Conservation (phyloP, 2,888 invertebrate species). For the Chrysina gloriosa region DNA sequence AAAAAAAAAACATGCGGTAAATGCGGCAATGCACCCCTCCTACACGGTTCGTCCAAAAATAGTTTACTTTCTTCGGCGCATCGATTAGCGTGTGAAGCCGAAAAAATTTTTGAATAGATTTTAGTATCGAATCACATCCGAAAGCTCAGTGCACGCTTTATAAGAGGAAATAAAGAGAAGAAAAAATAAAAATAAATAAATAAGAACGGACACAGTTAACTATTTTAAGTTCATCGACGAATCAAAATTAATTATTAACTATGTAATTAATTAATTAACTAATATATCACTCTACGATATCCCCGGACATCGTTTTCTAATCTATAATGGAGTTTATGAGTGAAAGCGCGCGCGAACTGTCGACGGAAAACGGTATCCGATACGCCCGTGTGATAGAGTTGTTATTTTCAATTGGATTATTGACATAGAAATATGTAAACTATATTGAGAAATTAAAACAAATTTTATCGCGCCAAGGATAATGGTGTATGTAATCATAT, state of each 20-base stretch:
- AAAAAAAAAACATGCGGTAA: constrained; percentile 47
- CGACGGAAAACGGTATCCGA: constrained; percentile 36
- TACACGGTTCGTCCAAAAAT: constrained; percentile 63
- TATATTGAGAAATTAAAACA: constrained; percentile 49
- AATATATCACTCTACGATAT: constrained; percentile 45
- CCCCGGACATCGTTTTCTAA: constrained; percentile 39
- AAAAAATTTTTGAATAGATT: constrained; percentile 25
- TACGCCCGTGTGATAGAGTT: constrained; percentile 58
- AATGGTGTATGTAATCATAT: constrained; percentile 60
- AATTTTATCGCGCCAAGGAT: constrained; percentile 56
- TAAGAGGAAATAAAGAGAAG: no score
- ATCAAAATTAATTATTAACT: constrained; percentile 46
- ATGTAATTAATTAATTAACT: no score
- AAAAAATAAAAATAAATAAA: constrained; percentile 5
- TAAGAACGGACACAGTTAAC: constrained; percentile 25
- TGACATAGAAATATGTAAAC: constrained; percentile 36
- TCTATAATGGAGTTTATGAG: background rate
- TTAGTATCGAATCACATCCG: constrained; percentile 42
- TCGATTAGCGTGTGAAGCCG: constrained; percentile 24
- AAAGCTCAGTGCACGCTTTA: constrained; percentile 57
- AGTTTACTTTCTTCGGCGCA: constrained; percentile 33
- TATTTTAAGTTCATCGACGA: constrained; percentile 43
- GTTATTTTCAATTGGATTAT: constrained; percentile 51
- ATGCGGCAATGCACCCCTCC: constrained; percentile 65
- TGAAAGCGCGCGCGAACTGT: background rate